Conservation (phyloP, 2,113 vertebrate species). For the Alethe diademata region DNA sequence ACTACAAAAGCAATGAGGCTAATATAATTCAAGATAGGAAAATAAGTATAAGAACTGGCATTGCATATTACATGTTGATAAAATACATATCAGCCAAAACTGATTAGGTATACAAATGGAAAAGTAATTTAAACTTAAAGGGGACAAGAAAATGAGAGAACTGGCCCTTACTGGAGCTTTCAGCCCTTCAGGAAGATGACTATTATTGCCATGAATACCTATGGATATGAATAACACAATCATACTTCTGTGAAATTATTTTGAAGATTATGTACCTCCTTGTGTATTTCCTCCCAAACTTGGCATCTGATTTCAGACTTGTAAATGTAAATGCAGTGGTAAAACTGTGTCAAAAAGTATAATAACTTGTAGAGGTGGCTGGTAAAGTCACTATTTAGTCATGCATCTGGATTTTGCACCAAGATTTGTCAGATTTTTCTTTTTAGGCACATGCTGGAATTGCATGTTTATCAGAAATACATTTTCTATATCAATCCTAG, state of each 20-base stretch:
- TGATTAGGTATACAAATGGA: background rate
- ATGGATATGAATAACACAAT: background rate
- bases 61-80: background rate
- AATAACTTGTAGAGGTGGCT: background rate
- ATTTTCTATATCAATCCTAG: background rate
- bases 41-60: background rate
- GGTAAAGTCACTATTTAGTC: background rate
- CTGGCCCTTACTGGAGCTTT: background rate
- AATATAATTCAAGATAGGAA: background rate
- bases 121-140: background rate
- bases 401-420: background rate
- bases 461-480: background rate
- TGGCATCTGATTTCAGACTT: background rate
- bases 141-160: background rate
- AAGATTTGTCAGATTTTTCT: background rate
- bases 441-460: background rate
- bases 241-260: slow-evolving; percentile 2
- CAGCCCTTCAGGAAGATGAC: background rate
- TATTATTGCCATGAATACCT: background rate
- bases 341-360: background rate
- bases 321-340: background rate
- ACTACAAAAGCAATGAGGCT: background rate
- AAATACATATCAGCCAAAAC: background rate
- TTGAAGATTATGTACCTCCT: background rate
- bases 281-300: background rate